Conservation (phyloP, 2,888 invertebrate species). For the Chromoteleia sp. region DNA sequence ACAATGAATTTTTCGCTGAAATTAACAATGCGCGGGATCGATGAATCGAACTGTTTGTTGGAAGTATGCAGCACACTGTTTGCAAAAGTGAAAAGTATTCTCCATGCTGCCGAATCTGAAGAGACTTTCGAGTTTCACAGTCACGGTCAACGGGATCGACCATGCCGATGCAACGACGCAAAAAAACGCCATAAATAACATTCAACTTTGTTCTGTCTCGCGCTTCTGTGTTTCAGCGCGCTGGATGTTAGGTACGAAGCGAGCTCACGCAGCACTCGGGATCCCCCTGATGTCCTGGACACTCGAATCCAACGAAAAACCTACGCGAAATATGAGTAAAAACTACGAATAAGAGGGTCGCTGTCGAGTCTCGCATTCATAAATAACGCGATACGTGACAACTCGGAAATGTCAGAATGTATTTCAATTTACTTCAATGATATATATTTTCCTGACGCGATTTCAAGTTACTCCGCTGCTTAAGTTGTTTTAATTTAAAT, state of each 20-base stretch:
- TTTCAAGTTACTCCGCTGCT: slow-evolving; percentile 12
- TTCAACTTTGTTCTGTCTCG: slow-evolving; percentile 70
- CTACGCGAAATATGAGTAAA: slow-evolving; percentile 80
- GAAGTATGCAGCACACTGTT: slow-evolving; percentile 40
- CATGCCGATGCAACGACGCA: slow-evolving; percentile 56
- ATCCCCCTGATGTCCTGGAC: slow-evolving; percentile 52
- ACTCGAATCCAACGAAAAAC: slow-evolving; percentile 69
- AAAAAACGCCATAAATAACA: slow-evolving; percentile 79
- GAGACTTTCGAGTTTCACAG: slow-evolving; percentile 68
- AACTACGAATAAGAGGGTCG: slow-evolving; percentile 81
- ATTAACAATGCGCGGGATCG: slow-evolving; percentile 44
- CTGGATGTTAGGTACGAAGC: slow-evolving; percentile 61
- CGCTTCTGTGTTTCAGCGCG: slow-evolving; percentile 59
- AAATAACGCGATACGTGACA: slow-evolving; percentile 81
- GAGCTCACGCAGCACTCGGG: slow-evolving; percentile 57
- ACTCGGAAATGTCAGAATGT: slow-evolving; percentile 68
- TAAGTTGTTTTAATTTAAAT: slow-evolving; percentile 37
- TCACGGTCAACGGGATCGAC: slow-evolving; percentile 58
- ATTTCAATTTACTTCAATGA: slow-evolving; percentile 61
- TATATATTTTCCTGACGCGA: slow-evolving; percentile 43
- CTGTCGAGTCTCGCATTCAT: slow-evolving; percentile 76
- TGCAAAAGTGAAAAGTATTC: slow-evolving; percentile 35
- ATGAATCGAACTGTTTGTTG: slow-evolving; percentile 40
- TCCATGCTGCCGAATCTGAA: slow-evolving; percentile 56
- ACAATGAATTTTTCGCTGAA: slow-evolving; percentile 19